A percentile compares a stretch with the other conserved stretches of the same genome.
These are phyloP conservation scores for Probosciger aterrimus DNA, from an alignment of 2,113 vertebrate genomes.

Conservation along the genomic window DNA sequence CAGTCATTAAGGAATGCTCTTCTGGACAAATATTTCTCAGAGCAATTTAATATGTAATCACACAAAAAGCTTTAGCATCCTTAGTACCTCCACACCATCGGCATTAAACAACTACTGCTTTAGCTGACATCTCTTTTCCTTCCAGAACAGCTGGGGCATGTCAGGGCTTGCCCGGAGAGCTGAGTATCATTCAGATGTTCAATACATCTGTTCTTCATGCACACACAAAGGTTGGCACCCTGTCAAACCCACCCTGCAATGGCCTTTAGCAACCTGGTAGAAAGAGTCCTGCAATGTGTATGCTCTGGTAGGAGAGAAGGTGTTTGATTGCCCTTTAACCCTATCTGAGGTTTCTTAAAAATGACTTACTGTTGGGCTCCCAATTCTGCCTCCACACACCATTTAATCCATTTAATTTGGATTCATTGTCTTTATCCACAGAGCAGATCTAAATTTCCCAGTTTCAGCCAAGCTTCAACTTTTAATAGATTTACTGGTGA, in stretches of 20 bases:
- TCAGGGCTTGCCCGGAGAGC: not conserved
- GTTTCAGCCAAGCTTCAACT: not conserved
- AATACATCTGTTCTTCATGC: not conserved
- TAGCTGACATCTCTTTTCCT: not conserved
- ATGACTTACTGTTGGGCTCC: not conserved
- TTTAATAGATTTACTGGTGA: not conserved
- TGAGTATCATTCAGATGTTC: not conserved
- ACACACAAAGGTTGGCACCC: not conserved
- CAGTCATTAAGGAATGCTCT: conserved; percentile 11
- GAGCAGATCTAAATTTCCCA: not conserved
- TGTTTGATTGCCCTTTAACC: not conserved
- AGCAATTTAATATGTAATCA: conserved; percentile 1
- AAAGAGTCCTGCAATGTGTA: not conserved
- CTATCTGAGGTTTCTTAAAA: not conserved
- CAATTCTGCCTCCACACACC: not conserved
- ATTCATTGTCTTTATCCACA: not conserved
- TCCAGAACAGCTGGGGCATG: not conserved
- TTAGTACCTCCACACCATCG: not conserved
- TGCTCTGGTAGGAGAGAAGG: not conserved
- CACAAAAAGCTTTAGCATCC: not conserved
- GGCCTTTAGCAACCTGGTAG: not conserved
- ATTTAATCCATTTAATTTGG: not conserved
- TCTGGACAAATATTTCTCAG: conserved; percentile 22
- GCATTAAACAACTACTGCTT: not conserved
- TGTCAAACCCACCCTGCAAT: not conserved